phyloP scores from a whole-genome alignment of 1,140 invertebrate species.

The Pantala flavescens region DNA sequence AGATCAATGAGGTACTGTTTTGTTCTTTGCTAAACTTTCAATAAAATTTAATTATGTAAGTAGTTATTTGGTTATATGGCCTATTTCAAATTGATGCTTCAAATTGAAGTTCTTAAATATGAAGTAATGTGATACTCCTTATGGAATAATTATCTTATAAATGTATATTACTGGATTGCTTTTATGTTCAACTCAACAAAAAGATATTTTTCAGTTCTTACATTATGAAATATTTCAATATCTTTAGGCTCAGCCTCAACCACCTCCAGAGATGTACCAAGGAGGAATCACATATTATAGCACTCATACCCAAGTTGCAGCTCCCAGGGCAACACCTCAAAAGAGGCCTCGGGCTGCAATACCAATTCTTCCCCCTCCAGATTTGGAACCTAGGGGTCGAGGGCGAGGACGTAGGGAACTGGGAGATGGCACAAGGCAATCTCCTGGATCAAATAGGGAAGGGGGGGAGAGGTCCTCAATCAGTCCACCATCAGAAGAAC shows the following conservation, averaged over 20 bases:
- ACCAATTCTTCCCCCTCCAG: slow-evolving; percentile 38
- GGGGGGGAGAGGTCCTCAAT: not conserved
- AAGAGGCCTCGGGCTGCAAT: slow-evolving; percentile 39
- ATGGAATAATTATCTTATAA: no score
- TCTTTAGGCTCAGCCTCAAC: slow-evolving; percentile 17
- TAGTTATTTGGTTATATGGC: no score
- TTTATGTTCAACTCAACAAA: no score
- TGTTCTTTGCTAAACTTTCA: no score
- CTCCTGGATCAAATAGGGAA: not conserved
- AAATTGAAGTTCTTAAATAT: no score
- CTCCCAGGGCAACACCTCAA: slow-evolving; percentile 26
- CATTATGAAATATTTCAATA: no score
- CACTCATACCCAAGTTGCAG: slow-evolving; percentile 33
- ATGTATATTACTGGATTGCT: no score
- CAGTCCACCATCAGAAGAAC: not conserved
- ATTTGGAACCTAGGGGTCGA: slow-evolving; percentile 19
- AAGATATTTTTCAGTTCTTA: no score
- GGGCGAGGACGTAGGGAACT: not conserved
- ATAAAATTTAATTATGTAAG: no score
- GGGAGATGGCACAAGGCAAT: not conserved
- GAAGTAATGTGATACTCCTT: no score
- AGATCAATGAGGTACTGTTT: no score
- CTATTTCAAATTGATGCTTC: no score
- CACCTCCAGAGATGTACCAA: slow-evolving; percentile 33
- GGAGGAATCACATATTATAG: slow-evolving; percentile 40